A percentile compares a stretch with the other conserved stretches of the same genome.
phyloP scores from a whole-genome alignment of 2,113 vertebrate species.

The Syrmaticus mikado region DNA sequence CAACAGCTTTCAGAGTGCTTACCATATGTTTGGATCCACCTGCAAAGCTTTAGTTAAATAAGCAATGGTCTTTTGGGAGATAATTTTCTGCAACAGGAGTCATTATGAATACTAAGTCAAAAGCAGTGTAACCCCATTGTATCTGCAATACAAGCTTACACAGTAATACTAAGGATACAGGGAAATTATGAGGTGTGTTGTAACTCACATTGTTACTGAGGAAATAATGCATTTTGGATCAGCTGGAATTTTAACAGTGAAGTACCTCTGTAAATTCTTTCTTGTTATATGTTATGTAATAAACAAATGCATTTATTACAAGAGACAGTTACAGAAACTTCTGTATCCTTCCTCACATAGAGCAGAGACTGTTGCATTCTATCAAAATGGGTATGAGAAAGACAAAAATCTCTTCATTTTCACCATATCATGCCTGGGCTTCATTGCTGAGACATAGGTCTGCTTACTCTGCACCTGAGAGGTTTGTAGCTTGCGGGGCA shows the following conservation, averaged over 20 bases:
- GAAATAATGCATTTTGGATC: not conserved
- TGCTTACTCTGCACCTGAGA: not conserved
- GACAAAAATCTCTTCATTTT: not conserved
- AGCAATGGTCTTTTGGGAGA: not conserved
- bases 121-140: not conserved
- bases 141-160: not conserved
- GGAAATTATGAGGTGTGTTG: not conserved
- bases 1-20: constrained; percentile 5
- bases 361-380: not conserved
- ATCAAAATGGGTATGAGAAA: not conserved
- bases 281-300: not conserved
- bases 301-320: not conserved
- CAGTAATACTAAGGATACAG: not conserved
- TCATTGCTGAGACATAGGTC: not conserved
- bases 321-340: not conserved
- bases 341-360: not conserved
- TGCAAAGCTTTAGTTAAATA: constrained; percentile 17
- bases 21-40: constrained; percentile 21
- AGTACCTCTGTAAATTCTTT: not conserved
- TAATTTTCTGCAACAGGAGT: constrained; percentile 34
- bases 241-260: not conserved
- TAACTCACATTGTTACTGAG: not conserved
- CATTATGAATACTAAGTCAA: constrained; percentile 13
- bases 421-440: not conserved
- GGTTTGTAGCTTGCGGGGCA: not conserved